A percentile compares a stretch with the other conserved stretches of the same genome.
These are phyloP conservation scores for Scaeva pyrastri DNA, from an alignment of 2,888 invertebrate species.

Conservation along the genomic window DNA sequence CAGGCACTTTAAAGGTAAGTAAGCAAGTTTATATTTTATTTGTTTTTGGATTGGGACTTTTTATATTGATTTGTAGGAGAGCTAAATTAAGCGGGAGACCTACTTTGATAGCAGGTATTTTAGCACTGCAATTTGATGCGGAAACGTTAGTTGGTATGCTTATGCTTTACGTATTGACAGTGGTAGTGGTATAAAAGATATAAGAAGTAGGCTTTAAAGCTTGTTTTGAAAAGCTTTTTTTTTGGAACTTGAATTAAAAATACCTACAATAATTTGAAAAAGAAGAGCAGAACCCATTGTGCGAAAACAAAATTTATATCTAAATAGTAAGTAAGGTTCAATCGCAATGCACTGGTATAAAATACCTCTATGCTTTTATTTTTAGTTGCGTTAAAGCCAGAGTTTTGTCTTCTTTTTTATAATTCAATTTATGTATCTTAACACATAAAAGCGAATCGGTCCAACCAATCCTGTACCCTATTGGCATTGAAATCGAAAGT, in stretches of 20 bases:
- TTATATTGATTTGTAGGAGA: constrained; percentile 27
- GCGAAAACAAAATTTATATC: no score
- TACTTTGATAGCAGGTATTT: constrained; percentile 49
- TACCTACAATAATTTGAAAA: not conserved
- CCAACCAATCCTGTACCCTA: no score
- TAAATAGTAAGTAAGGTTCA: no score
- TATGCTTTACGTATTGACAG: not conserved
- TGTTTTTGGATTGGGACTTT: not conserved
- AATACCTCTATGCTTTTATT: no score
- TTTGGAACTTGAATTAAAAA: not conserved
- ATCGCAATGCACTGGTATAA: no score
- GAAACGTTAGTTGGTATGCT: not conserved
- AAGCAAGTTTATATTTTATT: constrained; percentile 11
- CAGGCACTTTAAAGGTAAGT: constrained; percentile 45
- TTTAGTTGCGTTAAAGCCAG: no score
- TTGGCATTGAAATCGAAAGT: no score
- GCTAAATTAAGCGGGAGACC: constrained; percentile 40
- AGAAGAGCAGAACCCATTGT: no score
- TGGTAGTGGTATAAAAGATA: not conserved
- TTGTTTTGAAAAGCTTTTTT: not conserved
- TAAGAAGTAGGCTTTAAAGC: constrained; percentile 6
- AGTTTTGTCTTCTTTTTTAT: no score
- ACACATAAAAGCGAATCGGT: no score
- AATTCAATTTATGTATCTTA: no score
- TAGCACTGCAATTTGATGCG: constrained; percentile 48